These are phyloP conservation scores for Raja brachyura DNA, from an alignment of 2,113 vertebrate species.

Conservation along the genomic window DNA sequence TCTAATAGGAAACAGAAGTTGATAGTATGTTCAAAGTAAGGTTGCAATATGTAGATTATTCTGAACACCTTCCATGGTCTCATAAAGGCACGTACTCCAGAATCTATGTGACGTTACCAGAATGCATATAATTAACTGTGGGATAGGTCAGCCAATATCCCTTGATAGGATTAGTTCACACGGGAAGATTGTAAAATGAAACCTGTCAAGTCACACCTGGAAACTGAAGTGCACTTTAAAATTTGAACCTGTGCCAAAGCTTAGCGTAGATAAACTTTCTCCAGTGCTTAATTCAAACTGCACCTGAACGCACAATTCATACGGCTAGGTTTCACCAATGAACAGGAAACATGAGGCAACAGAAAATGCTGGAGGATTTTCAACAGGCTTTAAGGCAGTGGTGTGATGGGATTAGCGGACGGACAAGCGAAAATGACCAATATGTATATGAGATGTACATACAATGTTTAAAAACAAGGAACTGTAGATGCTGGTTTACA, in stretches of 20 bases:
- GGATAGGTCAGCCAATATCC: slow-evolving; percentile 8
- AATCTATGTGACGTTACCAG: background rate
- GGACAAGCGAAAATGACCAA: background rate
- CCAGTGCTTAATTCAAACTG: slow-evolving; percentile 21
- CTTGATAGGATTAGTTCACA: slow-evolving; percentile 24
- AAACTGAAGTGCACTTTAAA: slow-evolving; percentile 19
- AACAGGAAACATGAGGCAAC: background rate
- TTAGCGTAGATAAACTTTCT: background rate
- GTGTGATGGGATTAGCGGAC: background rate
- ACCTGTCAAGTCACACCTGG: slow-evolving; percentile 33
- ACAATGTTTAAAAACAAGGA: no score
- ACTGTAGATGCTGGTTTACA: no score
- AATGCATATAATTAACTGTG: background rate
- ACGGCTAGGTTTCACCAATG: background rate
- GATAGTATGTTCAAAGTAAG: background rate
- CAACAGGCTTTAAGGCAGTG: background rate
- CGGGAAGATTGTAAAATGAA: slow-evolving; percentile 31
- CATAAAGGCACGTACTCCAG: background rate
- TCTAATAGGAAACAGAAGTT: background rate
- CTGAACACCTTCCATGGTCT: background rate
- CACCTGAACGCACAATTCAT: background rate
- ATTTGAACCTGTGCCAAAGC: background rate
- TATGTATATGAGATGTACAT: no score
- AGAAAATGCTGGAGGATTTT: background rate
- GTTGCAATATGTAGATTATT: background rate